phyloP scores from a whole-genome alignment of 1,140 invertebrate genomes.

The Drosophila athabasca region DNA sequence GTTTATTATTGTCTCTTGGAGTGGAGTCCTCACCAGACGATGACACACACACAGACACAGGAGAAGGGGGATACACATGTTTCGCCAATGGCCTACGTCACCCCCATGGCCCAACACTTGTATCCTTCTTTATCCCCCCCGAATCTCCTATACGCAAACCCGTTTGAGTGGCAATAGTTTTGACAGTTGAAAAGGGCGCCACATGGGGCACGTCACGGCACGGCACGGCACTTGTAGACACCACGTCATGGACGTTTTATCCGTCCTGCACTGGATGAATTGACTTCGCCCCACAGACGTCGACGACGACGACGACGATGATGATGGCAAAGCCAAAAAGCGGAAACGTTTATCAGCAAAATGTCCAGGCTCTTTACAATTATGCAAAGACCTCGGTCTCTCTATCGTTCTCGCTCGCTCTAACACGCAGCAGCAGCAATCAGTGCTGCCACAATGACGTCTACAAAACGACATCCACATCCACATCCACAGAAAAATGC shows the following conservation, averaged over 20 bases:
- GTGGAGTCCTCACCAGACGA: slow-evolving; percentile 23
- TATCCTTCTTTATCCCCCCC: background rate
- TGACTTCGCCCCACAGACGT: too few species aligned
- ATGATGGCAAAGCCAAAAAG: slow-evolving; percentile 8
- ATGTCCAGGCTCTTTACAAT: slow-evolving; percentile 28
- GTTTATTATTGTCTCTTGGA: slow-evolving; percentile 75
- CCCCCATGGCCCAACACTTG: slow-evolving; percentile 10
- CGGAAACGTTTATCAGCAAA: slow-evolving; percentile 47
- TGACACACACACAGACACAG: slow-evolving; percentile 49
- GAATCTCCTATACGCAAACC: slow-evolving; percentile 59
- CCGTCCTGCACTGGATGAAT: background rate
- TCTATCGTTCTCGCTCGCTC: too few species aligned
- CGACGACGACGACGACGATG: too few species aligned
- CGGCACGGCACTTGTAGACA: background rate
- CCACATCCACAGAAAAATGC: too few species aligned
- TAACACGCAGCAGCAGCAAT: too few species aligned
- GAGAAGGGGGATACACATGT: slow-evolving; percentile 48
- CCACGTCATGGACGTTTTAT: too few species aligned
- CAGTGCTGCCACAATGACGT: too few species aligned
- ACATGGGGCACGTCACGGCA: slow-evolving; percentile 23
- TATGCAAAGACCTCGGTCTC: slow-evolving; percentile 27
- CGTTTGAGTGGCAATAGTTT: slow-evolving; percentile 36
- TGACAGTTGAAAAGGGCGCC: slow-evolving; percentile 52
- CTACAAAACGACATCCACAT: too few species aligned
- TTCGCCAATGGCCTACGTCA: slow-evolving; percentile 54